Evolutionary conservation across 2,888 invertebrate species (phyloP).

Genomic region (Marronus borbonicus): DNA sequence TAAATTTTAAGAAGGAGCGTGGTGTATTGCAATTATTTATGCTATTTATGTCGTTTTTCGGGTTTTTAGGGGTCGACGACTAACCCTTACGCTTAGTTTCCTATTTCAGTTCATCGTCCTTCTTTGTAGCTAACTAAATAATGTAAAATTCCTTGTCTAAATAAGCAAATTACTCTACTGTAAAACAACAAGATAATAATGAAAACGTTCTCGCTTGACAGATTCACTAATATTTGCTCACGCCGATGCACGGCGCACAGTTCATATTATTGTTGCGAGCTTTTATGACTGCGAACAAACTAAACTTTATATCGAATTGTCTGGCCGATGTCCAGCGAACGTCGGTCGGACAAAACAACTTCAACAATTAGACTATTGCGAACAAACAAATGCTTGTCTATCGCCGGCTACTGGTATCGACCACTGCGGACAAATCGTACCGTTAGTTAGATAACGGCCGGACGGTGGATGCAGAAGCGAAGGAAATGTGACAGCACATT

Average conservation of each 20-base stretch:
- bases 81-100: too few relatives aligned
- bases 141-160: too few relatives aligned
- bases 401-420: slow-evolving; percentile 18
- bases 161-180: too few relatives aligned
- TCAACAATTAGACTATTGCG: slow-evolving; percentile 21
- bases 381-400: slow-evolving; percentile 38
- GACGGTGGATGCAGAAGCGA: slow-evolving; percentile 14
- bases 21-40: too few relatives aligned
- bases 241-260: neutral
- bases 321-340: slow-evolving; percentile 19
- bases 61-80: too few relatives aligned
- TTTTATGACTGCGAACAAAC: slow-evolving; percentile 12
- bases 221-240: neutral
- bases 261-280: neutral
- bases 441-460: slow-evolving; percentile 23
- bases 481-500: slow-evolving; percentile 15
- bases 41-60: too few relatives aligned
- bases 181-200: too few relatives aligned
- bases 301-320: slow-evolving; percentile 35
- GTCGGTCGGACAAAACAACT: slow-evolving; percentile 1
- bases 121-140: too few relatives aligned
- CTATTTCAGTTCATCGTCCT: too few relatives aligned
- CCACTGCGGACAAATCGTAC: slow-evolving; percentile 24
- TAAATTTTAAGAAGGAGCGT: too few relatives aligned
- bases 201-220: too few relatives aligned